Evolutionary conservation across 2,888 invertebrate species (phyloP).

Genomic region (Willowsia nigromaculata): DNA sequence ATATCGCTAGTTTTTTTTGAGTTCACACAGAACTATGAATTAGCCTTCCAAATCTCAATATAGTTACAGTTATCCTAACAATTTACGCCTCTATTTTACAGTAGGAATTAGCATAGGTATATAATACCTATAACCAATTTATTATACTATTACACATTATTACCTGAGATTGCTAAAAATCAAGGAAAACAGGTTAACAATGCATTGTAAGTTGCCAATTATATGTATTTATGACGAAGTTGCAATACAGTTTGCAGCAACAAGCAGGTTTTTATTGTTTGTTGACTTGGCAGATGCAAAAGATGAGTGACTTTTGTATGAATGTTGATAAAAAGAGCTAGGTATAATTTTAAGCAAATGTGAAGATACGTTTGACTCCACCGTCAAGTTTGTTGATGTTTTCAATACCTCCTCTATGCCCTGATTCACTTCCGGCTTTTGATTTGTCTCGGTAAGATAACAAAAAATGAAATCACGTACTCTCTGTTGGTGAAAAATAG

Average conservation of each 20-base stretch:
- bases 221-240: no score
- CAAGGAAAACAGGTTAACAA: conserved; percentile 14
- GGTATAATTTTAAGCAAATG: background rate
- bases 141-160: no score
- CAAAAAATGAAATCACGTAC: background rate
- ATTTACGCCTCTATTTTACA: no score
- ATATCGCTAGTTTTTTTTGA: no score
- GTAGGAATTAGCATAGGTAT: no score
- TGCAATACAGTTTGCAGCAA: no score
- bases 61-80: no score
- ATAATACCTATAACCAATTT: no score
- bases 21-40: no score
- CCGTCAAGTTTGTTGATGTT: background rate
- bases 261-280: background rate
- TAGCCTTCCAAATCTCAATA: no score
- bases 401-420: background rate
- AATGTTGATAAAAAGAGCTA: background rate
- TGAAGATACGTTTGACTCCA: background rate
- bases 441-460: background rate
- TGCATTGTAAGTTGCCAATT: background rate
- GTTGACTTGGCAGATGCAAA: background rate
- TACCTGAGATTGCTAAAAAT: background rate
- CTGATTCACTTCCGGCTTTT: background rate
- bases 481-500: background rate
- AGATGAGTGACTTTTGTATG: no score